phyloP scores from a whole-genome alignment of 2,797 vertebrate genomes.

The Liasis olivaceus region DNA sequence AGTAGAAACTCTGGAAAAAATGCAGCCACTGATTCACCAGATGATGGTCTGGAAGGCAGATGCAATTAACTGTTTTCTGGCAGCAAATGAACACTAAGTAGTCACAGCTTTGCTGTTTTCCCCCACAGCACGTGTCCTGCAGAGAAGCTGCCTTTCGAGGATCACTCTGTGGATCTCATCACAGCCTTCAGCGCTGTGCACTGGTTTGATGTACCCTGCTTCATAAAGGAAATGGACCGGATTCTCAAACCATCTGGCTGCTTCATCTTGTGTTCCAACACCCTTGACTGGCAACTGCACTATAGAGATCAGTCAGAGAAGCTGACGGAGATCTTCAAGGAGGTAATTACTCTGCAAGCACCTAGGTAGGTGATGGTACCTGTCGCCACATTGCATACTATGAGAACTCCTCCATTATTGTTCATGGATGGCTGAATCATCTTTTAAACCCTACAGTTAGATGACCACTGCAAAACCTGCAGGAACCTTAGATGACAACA shows the following conservation, averaged over 20 bases:
- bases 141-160: constrained; percentile 73
- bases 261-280: constrained; percentile 76
- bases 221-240: constrained; percentile 73
- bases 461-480: not conserved
- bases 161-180: constrained; percentile 70
- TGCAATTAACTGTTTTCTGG: too few species aligned
- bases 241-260: constrained; percentile 77
- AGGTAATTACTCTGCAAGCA: constrained; percentile 66
- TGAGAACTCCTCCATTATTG: not conserved
- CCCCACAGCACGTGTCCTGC: constrained; percentile 70
- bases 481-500: not conserved
- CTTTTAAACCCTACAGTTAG: not conserved
- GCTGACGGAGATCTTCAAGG: constrained; percentile 71
- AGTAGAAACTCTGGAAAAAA: not conserved
- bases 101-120: accelerated
- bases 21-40: not conserved
- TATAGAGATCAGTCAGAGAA: constrained; percentile 51
- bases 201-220: constrained; percentile 76
- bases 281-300: constrained; percentile 67
- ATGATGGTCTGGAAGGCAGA: not conserved
- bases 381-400: not conserved
- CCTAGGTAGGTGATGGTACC: not conserved
- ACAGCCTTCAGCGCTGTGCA: constrained; percentile 75
- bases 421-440: not conserved
- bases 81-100: too few species aligned